Evolutionary conservation across 2,888 invertebrate species (phyloP), one percentile per base, ranked within the genome.

Genomic region (Ochropacha duplaris): DNA sequence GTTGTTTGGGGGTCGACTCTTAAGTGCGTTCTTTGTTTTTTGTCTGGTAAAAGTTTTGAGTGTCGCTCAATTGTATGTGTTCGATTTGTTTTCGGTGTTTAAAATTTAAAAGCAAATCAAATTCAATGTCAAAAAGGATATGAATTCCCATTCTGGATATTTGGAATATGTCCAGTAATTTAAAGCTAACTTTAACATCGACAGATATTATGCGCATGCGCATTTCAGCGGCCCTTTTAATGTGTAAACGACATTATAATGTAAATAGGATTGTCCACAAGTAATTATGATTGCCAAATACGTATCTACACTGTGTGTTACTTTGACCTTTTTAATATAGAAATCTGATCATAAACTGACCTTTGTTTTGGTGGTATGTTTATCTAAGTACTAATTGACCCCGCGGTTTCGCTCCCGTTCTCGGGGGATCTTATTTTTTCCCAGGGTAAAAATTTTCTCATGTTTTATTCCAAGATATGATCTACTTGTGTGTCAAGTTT

Each of bases 1-100:
- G 66, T 44, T 76, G 76, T 81, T 80, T 81, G 73, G 76, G 68
- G 74, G 75, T 72, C 64, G 70, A 72, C 67, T 72, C 66, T 64
- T 66, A 54, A 61, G 67, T 68, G 28, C 12, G 67, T 59, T 66
- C 77, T 69, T 76, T 69, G 63, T 62, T 74, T 70, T 77, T 71
- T 72, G 74, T 72, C 77, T 72, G 74, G 69, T 61, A 68, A 74
- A 76, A 69, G 76, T 64, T 59, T 62, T 59, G 61, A 64, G 60
- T 65, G 67, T 61, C 61, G 65, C 60, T 63, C 56, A 60, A 54
- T 34, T 63, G 57, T 31, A 58, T 61, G 34, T 34, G 34, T 36
- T n/a, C 36, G n/a, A n/a, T n/a, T 31, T 3, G 12, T 12, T 12
- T 31, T 31, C 9, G n/a, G 9, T 31, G 31, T 31, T 36, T n/a